These are phyloP conservation scores for Agapostemon virescens DNA, from an alignment of 2,888 invertebrate genomes.

Conservation along the genomic window DNA sequence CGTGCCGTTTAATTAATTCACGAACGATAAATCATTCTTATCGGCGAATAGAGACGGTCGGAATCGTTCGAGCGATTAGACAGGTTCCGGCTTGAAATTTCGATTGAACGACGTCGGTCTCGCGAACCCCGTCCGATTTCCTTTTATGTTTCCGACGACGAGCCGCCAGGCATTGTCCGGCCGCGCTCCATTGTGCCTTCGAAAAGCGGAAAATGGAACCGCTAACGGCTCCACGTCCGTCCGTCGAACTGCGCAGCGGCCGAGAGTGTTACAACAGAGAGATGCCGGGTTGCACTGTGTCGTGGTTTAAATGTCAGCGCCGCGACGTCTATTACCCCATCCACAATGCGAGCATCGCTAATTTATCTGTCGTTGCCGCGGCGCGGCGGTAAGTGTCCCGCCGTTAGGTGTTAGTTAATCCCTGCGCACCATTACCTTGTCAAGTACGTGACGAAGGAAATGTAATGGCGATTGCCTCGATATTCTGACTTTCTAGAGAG, in stretches of 20 bases:
- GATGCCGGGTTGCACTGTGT: constrained; percentile 60
- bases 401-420: constrained; percentile 64
- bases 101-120: background rate
- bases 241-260: constrained; percentile 42
- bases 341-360: constrained; percentile 69
- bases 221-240: constrained; percentile 1
- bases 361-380: constrained; percentile 67
- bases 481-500: constrained; percentile 57
- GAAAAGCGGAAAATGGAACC: constrained; percentile 56
- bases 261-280: constrained; percentile 65
- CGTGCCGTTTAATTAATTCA: constrained; percentile 41
- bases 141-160: background rate
- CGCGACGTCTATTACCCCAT: constrained; percentile 69
- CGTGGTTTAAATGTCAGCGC: constrained; percentile 68
- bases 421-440: constrained; percentile 53
- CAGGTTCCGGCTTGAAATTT: background rate
- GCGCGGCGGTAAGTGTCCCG: constrained; percentile 48
- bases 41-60: background rate
- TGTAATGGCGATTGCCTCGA: constrained; percentile 56
- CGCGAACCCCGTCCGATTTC: constrained; percentile 11
- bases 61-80: constrained; percentile 22
- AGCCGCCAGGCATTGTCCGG: background rate
- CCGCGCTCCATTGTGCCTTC: background rate
- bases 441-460: constrained; percentile 60
- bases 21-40: constrained; percentile 43